Conservation (phyloP, 2,888 invertebrate species). For the Terebella lapidaria region DNA sequence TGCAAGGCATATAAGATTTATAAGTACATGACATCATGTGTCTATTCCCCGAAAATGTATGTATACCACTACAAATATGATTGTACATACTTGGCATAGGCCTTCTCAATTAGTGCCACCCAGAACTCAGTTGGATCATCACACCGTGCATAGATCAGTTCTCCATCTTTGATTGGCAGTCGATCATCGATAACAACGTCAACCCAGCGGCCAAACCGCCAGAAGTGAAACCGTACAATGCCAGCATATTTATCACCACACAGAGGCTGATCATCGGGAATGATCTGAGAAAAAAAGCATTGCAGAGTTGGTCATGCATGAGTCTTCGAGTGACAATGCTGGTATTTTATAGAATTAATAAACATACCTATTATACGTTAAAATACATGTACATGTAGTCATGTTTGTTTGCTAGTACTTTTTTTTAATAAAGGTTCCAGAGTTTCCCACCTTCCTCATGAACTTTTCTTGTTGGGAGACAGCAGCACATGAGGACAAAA, state of each 20-base stretch:
- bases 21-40: not conserved
- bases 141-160: slow-evolving; percentile 50
- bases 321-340: too few species aligned
- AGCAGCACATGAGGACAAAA: slow-evolving; percentile 55
- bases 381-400: not conserved
- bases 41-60: not conserved
- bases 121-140: slow-evolving; percentile 53
- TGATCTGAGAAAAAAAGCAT: slow-evolving; percentile 33
- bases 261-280: slow-evolving; percentile 46
- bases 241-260: slow-evolving; percentile 49
- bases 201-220: slow-evolving; percentile 54
- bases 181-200: slow-evolving; percentile 53
- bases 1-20: slow-evolving; percentile 24
- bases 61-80: too few species aligned
- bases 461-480: slow-evolving; percentile 50
- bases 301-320: too few species aligned
- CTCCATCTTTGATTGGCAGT: slow-evolving; percentile 50
- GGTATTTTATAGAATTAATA: too few species aligned
- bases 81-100: slow-evolving; percentile 53
- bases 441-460: slow-evolving; percentile 46
- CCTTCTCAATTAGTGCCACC: slow-evolving; percentile 55
- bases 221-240: slow-evolving; percentile 51
- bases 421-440: too few species aligned
- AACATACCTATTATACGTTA: too few species aligned
- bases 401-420: too few species aligned